Conservation (phyloP, 2,113 vertebrate genomes). For the Mus spicilegus region DNA sequence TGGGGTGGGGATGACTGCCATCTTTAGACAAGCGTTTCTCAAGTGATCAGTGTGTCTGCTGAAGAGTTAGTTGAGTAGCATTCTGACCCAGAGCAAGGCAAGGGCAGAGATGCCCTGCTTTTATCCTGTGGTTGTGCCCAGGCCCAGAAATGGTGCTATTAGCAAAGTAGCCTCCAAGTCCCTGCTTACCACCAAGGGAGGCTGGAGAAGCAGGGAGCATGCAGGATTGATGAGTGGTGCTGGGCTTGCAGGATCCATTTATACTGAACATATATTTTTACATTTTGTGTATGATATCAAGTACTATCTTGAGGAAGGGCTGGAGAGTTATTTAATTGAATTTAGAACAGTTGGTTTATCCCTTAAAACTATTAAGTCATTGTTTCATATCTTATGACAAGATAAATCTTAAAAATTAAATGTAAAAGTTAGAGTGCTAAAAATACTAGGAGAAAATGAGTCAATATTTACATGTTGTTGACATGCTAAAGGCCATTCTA, state of each 20-base stretch:
- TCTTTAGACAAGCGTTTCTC: neutral
- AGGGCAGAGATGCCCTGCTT: neutral
- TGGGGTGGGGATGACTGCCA: neutral
- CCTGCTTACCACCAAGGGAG: neutral
- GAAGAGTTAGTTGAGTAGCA: neutral
- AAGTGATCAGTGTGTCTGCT: neutral
- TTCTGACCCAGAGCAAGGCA: neutral
- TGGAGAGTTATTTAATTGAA: neutral
- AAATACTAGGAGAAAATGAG: slow-evolving; percentile 43
- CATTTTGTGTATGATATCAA: neutral
- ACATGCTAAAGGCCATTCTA: slow-evolving; percentile 13
- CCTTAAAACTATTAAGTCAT: neutral
- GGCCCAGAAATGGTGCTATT: neutral
- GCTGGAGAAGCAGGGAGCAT: neutral
- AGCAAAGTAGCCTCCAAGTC: neutral
- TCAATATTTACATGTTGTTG: neutral
- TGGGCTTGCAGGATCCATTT: neutral
- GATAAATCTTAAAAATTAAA: slow-evolving; percentile 44
- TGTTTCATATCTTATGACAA: neutral
- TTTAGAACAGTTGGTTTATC: slow-evolving; percentile 10
- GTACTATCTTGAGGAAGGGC: slow-evolving; percentile 13
- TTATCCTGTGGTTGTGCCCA: neutral
- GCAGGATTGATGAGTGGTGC: neutral
- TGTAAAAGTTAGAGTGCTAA: slow-evolving; percentile 19
- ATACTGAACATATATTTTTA: neutral